Base-by-base conservation (phyloP, 2,888 invertebrate species). In the Crematogaster levior region DNA sequence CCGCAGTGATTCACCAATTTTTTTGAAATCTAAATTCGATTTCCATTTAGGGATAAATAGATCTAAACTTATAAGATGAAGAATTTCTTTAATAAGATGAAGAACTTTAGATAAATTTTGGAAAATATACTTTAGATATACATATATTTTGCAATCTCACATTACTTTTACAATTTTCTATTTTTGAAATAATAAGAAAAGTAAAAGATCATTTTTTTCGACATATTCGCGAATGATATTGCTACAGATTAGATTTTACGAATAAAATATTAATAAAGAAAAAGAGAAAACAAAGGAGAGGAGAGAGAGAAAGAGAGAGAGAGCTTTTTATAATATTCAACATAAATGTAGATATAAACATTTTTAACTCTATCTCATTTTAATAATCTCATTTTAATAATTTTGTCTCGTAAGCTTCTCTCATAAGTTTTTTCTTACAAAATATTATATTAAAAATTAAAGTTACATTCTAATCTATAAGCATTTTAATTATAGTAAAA, bases 191-290 rank as follows among this genome's bases (percentile, higher is more conserved):
- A 21, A 21, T 12, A 60, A 30, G 30, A 30, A 74, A 60, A 30
- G 9, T 15, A 34, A 30, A 74, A 6, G 1, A 24, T 18, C 0
- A 30, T 60, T 15, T 73, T 15, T 46, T 43, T 43, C n/a, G 0
- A 27, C n/a, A 2, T 34, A 21, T 61, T 15, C 15, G 12, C 15
- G 46, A 46, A 56, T 56, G 3, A 6, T 27, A 48, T 79, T 72
- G 68, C 80, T 68, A 48, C n/a, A 12, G 48, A 34, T 27, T 63
- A n/a, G n/a, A n/a, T n/a, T n/a, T 73, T 37, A 65, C 84, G 82
- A 85, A 87, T 85, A 75, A 87, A 84, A 81, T 60, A 81, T 83
- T 61, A 18, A 6, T 18, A 65, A 43, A 43, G 27, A 65, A 2
- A 27, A 0, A 60, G 21, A n/a, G n/a, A 48, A n/a, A 48, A 9